Evolutionary conservation across 2,797 vertebrate species (phyloP).

Genomic region (Chaunax sp.): DNA sequence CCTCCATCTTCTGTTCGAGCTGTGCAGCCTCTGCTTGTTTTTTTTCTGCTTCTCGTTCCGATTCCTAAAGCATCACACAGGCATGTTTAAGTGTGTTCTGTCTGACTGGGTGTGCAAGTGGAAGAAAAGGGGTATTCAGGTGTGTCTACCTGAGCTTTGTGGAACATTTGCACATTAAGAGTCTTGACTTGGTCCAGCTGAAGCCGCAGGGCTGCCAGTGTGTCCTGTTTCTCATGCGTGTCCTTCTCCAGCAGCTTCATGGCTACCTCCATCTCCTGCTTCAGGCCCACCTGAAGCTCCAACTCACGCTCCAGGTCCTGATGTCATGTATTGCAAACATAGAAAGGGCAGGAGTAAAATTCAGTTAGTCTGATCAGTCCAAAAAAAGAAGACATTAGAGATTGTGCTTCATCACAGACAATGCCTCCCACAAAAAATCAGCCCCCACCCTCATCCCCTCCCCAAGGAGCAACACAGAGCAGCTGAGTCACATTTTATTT

Average conservation of each 20-base stretch:
- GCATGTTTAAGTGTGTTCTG: neutral
- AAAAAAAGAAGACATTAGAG: neutral
- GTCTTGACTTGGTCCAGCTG: conserved; percentile 97
- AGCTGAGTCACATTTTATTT: neutral
- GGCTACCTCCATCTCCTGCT: conserved; percentile 98
- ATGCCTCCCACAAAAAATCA: neutral
- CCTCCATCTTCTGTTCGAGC: conserved; percentile 89
- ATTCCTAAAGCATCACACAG: conserved; percentile 79
- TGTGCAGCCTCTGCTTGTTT: conserved; percentile 88
- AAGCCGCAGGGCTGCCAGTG: conserved; percentile 90
- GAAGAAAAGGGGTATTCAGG: neutral
- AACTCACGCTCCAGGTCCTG: conserved; percentile 96
- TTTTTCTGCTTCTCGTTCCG: conserved; percentile 86
- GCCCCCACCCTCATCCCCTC: neutral
- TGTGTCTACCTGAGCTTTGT: conserved; percentile 90
- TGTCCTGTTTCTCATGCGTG: conserved; percentile 96
- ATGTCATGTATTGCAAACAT: conserved; percentile 6
- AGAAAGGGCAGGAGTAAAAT: conserved; percentile 14
- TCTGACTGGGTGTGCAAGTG: neutral
- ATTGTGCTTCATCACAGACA: neutral
- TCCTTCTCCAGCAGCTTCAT: conserved; percentile 98
- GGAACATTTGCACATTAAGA: conserved; percentile 97
- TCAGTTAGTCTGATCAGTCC: neutral
- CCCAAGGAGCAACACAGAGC: neutral
- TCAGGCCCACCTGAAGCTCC: conserved; percentile 93